phyloP scores from a whole-genome alignment of 2,113 vertebrate species.

The Camelus bactrianus region DNA sequence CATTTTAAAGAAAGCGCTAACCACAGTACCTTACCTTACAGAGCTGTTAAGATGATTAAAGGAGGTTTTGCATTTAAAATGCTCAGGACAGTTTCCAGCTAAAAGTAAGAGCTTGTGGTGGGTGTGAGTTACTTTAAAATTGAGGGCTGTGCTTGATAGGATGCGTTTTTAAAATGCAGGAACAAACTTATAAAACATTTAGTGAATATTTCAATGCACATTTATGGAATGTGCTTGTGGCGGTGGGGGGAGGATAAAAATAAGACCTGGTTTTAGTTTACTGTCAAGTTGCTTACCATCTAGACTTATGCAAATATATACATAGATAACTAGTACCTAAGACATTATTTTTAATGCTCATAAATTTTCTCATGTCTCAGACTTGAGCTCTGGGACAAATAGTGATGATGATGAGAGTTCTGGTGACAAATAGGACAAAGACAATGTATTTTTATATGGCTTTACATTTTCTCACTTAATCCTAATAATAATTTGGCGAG shows the following conservation, averaged over 20 bases:
- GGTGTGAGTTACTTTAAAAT: slow-evolving; percentile 45
- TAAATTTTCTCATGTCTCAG: background rate
- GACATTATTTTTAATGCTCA: slow-evolving; percentile 5
- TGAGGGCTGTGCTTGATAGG: background rate
- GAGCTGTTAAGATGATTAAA: background rate
- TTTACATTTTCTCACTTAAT: background rate
- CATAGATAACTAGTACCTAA: background rate
- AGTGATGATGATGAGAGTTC: background rate
- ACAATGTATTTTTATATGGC: background rate
- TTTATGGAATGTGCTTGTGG: slow-evolving; percentile 37
- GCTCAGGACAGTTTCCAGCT: background rate
- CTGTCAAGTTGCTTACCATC: slow-evolving; percentile 30
- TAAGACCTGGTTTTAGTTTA: slow-evolving; percentile 33
- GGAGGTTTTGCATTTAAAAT: slow-evolving; percentile 36
- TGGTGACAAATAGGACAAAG: background rate
- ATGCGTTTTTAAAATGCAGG: slow-evolving; percentile 30
- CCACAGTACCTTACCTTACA: background rate
- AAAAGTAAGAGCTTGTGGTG: background rate
- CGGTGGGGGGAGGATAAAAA: slow-evolving; percentile 49
- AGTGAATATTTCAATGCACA: slow-evolving; percentile 42
- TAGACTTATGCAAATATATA: background rate
- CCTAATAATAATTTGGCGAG: background rate
- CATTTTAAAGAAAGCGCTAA: background rate
- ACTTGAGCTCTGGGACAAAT: background rate
- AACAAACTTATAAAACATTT: slow-evolving; percentile 69